Evolutionary conservation across 2,113 vertebrate genomes (phyloP).

Genomic region (Muntiacus reevesi): DNA sequence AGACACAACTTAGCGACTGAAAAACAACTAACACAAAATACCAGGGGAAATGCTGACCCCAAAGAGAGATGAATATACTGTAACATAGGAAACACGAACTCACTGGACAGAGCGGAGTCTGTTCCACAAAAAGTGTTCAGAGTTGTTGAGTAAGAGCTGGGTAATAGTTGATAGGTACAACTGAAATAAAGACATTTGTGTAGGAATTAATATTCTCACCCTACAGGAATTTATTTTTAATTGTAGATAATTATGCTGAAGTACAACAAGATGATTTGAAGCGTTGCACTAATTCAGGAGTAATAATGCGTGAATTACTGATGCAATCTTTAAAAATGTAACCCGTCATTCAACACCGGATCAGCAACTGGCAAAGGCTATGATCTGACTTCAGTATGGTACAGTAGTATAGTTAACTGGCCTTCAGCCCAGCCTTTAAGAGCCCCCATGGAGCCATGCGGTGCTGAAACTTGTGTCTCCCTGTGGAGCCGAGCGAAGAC

Average conservation of each 20-base stretch:
- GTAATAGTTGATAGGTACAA: background rate
- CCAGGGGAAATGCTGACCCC: background rate
- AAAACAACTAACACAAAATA: background rate
- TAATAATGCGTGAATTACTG: constrained; percentile 54
- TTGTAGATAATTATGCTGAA: constrained; percentile 60
- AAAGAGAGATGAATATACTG: background rate
- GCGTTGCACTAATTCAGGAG: constrained; percentile 26
- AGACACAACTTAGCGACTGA: background rate
- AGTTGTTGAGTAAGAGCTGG: background rate
- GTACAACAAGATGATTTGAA: constrained; percentile 63
- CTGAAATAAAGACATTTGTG: constrained; percentile 41
- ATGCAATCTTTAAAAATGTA: constrained; percentile 57
- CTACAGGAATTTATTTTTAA: constrained; percentile 60
- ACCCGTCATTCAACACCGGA: constrained; percentile 57
- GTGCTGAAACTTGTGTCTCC: constrained; percentile 20
- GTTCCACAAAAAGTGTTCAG: background rate
- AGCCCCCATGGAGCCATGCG: constrained; percentile 49
- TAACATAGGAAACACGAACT: background rate
- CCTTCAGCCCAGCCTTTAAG: constrained; percentile 51
- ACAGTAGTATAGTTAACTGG: constrained; percentile 50
- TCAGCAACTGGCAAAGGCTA: constrained; percentile 64
- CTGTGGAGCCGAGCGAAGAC: background rate
- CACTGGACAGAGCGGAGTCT: background rate
- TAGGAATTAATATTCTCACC: constrained; percentile 48
- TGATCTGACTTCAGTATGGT: constrained; percentile 61